Percentiles rank a stretch among this genome's conserved stretches.
phyloP scores from a whole-genome alignment of 2,797 vertebrate species.

The Ambastaia sidthimunki region DNA sequence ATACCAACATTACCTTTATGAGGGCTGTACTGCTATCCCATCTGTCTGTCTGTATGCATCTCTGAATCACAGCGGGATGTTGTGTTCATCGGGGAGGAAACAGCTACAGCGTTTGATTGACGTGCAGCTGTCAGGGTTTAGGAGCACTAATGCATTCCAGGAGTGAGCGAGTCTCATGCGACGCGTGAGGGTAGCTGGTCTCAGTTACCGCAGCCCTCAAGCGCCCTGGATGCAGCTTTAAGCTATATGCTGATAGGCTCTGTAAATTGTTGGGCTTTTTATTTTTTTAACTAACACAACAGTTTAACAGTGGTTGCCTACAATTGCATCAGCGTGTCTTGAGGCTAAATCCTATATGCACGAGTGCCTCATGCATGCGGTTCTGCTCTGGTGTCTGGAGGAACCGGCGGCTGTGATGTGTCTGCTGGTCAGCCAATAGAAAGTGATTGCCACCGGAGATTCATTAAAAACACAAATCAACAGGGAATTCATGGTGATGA shows the following conservation, averaged over 20 bases:
- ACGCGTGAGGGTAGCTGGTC: conserved; percentile 4
- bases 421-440: conserved; percentile 14
- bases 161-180: conserved; percentile 1
- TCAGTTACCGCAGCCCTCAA: conserved; percentile 37
- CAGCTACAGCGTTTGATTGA: conserved; percentile 44
- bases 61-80: conserved; percentile 25
- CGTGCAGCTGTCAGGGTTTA: conserved; percentile 43
- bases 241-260: conserved; percentile 48
- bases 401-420: conserved; percentile 10
- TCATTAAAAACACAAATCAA: conserved; percentile 35
- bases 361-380: conserved; percentile 42
- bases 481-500: background rate
- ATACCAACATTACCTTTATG: conserved; percentile 33
- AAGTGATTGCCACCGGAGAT: conserved; percentile 25
- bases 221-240: conserved; percentile 35
- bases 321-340: conserved; percentile 58
- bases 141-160: conserved; percentile 30
- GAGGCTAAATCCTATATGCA: conserved; percentile 55
- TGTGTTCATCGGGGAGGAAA: conserved; percentile 26
- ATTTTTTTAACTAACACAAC: conserved; percentile 19
- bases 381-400: conserved; percentile 21
- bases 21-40: conserved; percentile 30
- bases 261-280: conserved; percentile 47
- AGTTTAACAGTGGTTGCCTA: conserved; percentile 58
- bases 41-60: conserved; percentile 29